Base-by-base conservation (phyloP, 2,113 vertebrate genomes). In the Salvelinus alpinus region DNA sequence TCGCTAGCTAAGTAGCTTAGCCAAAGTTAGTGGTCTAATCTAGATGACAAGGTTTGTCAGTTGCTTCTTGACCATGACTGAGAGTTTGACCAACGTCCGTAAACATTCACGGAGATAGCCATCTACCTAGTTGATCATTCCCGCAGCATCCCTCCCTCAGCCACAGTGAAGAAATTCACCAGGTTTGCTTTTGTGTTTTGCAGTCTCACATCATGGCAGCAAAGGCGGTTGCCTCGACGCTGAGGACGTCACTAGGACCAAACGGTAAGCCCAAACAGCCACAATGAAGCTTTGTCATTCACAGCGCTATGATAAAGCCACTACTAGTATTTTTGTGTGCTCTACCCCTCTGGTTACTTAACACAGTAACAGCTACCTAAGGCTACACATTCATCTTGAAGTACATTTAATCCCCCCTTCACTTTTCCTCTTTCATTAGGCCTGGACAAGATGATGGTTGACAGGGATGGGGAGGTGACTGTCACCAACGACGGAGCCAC, bases 381-480 rank as follows among this genome's bases (percentile, higher is more conserved):
- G 18, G 20, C 16, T 68, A 9, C 14, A 18, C 3, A 0, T 68
- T 34, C 5, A 11, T 18, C 9, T 6, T 38, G 66, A 5, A n/a
- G 5, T 34, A 38, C 29, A 68, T 8, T 38, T n/a, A 18, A 16
- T n/a, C 22, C 9, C 34, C 0, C 3, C 74, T 12, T 1, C 20
- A 48, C 0, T 31, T 69, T 66, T 1, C 1, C 57, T 20, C 54
- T 14, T 64, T 1, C 51, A 48, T 66, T 47, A 99, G 97, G 98
- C 13, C 94, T 99, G 78, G 97, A 99, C 88, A 99, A 99, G 89
- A 99, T 99, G 97, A 99, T 99, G 97, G 98, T 99, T 65, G 97
- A 99, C 84, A 95, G 94, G 78, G 98, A 99, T 80, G 98, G 98
- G 0, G 97, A 99, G 20, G 97, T 99, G 75, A 99, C 98, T 0